Evolutionary conservation across 92 coral and sea anemone genomes (phyloP).

Genomic region (Bergia sp.): DNA sequence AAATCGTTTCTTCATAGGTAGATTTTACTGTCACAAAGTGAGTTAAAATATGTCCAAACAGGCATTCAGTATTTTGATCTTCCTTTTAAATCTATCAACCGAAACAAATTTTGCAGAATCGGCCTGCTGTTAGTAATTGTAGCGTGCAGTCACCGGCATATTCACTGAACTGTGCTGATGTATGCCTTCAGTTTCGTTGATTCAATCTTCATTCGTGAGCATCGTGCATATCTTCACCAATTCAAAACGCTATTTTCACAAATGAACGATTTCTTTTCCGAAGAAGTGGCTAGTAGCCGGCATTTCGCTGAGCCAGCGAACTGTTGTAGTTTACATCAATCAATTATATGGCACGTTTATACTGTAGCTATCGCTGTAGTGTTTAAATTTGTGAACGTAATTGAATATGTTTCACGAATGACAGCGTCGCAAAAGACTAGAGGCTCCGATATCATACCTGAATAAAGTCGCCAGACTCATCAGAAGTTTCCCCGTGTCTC

Average conservation of each 20-base stretch:
- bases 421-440: constrained; percentile 9
- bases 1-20: neutral
- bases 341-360: constrained; percentile 17
- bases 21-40: neutral
- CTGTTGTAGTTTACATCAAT: constrained; percentile 19
- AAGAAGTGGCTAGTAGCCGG: neutral
- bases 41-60: neutral
- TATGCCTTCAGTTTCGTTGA: neutral
- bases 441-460: constrained; percentile 39
- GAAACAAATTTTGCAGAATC: neutral
- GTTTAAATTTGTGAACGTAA: constrained; percentile 30
- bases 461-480: constrained; percentile 19
- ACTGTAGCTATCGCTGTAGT: constrained; percentile 19
- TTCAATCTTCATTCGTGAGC: neutral
- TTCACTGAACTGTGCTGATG: neutral
- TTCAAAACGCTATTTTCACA: neutral
- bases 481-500: constrained; percentile 26
- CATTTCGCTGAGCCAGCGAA: neutral
- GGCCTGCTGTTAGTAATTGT: constrained; percentile 11
- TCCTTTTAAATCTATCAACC: neutral
- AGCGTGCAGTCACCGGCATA: neutral
- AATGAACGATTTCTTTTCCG: neutral
- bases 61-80: neutral
- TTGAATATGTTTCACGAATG: constrained; percentile 42
- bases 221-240: neutral